Base-by-base conservation (phyloP, 53 echinoderm and acorn worm genomes). In the Paracentrotus lividus region DNA sequence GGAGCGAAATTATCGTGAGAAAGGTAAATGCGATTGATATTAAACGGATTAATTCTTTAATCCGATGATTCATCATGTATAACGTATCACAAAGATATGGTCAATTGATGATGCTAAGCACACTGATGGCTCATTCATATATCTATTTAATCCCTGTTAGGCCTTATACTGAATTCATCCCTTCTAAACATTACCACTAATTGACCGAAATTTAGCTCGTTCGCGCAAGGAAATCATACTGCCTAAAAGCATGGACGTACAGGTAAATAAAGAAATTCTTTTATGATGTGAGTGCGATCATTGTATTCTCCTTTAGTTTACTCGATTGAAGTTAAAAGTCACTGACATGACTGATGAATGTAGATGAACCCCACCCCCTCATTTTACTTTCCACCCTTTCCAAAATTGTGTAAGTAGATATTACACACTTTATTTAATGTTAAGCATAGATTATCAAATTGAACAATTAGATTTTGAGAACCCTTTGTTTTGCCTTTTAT, bases 71-170 rank as follows among this genome's bases (percentile, higher is more conserved):
- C 44, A 81, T 18, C 81, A 27, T 45, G 44, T 16, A 72, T 81
- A 9, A 45, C 24, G 27, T n/a, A 45, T 10, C 26, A 47, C 44
- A 4, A 12, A 81, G 81, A 4, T 81, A 49, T 14, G 81, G 47
- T 81, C 81, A 81, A 44, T 81, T 47, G 9, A 47, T 47, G 44
- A 81, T 81, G 47, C 45, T 81, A 81, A 81, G 81, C 47, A 81
- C 24, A 81, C 47, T 81, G 81, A 26, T 81, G n/a, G 18, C 27
- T 43, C n/a, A 3, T 18, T 81, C 44, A 81, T 72, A n/a, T n/a
- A 38, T 2, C 15, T 38, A 72, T 16, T 38, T 36, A 34, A 72
- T 36, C 72, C 72, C 15, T 72, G 33, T 72, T 12, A 72, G 33
- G 14, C 72, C 72, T 27, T 61, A 7, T 13, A 72, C 72, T 18